Base-by-base conservation (phyloP, 2,888 invertebrate species). In the Heliothis peltigera region DNA sequence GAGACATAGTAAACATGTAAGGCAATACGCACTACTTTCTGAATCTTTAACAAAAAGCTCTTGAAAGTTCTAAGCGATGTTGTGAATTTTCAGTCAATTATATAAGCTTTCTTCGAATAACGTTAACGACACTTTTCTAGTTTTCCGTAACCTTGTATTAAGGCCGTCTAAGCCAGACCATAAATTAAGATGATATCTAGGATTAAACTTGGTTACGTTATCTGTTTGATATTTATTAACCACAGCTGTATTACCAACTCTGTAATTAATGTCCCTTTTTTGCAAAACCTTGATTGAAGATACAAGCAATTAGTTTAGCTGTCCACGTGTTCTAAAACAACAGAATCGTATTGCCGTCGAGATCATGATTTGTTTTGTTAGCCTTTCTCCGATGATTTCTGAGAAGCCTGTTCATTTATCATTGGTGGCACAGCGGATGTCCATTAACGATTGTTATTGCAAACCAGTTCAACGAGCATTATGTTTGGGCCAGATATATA, bases 401-500 rank as follows among this genome's bases (percentile, higher is more conserved):
- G 70, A 85, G 89, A 86, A 88, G 69, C 76, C 68, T 72, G 71
- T 75, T 79, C 76, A 77, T 85, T 83, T 80, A 85, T 81, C 79
- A 79, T 68, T 72, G 73, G 60, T 63, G 70, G 61, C 69, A 70
- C 77, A 77, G 79, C 87, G 88, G 89, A 89, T 89, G 81, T 86
- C 85, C 85, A 88, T 89, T 89, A 86, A 84, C 84, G 80, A 81
- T 83, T 88, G 88, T 88, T 89, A 80, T 84, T 88, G 85, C 83
- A 56, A 87, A 84, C 79, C 80, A 79, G 84, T 85, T 86, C 84
- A 88, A 85, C 86, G 83, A 81, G 79, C 81, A 78, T 71, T 70
- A 59, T 80, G 72, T 80, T 82, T 79, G 73, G 64, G 77, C 76
- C 75, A 62, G 76, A 73, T 82, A 79, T 80, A n/a, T n/a, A n/a